Evolutionary conservation across 2,113 vertebrate genomes (phyloP), one percentile per base, ranked within the genome.

Genomic region (Eleginops maclovinus): DNA sequence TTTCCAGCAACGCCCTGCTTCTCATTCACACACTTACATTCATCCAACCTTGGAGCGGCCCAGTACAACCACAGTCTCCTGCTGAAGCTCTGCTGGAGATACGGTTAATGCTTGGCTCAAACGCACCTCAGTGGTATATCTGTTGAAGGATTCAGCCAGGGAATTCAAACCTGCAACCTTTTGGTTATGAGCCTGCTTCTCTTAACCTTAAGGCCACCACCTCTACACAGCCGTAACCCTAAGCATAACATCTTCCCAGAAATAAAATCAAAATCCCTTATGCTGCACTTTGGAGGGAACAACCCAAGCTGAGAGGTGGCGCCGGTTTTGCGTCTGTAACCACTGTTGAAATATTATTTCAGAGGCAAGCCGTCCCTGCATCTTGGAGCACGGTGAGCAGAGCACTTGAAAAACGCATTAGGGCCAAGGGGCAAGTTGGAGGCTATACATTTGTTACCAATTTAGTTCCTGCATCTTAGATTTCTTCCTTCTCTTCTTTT

Each of bases 321-420:
- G 82, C 92, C 79, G 13, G 53, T 83, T 90, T 92, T 75, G 77
- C 62, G 67, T 91, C 93, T 87, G 87, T 87, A 91, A 94, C 91
- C 89, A 80, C 93, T 93, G 83, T 89, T 91, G 86, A 94, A 94
- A 95, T 93, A 94, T 93, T 93, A 90, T 93, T 94, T 93, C 89
- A 93, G 83, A 91, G 87, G 82, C 78, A 93, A 87, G 83, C 81
- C 82, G 53, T 91, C 82, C 67, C 69, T 54, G 86, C 86, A 87
- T 88, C 87, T 86, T 85, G 86, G 91, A 93, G 87, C 77, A 49
- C 65, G 17, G 76, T 55, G 61, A 79, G 79, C 72, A 74, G 60
- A 85, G 79, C 41, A 21, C 88, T 88, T 92, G 79, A 91, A 84
- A 87, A 89, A 87, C 9, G 72, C 83, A 83, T 83, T 64, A 87